phyloP scores from a whole-genome alignment of 2,113 vertebrate species.

The Centropus bengalensis region DNA sequence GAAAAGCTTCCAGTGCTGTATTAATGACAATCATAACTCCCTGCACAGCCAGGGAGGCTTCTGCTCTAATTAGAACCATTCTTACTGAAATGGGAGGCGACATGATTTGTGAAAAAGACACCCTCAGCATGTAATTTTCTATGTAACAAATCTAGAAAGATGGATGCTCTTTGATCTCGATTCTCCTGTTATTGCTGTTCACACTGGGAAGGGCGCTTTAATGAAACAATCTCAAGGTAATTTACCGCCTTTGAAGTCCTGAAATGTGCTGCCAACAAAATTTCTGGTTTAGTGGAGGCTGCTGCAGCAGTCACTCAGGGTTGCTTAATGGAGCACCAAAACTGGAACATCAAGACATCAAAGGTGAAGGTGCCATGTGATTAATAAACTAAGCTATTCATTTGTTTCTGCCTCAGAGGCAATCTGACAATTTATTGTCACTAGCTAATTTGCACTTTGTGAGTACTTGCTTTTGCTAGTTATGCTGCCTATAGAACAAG shows the following conservation, averaged over 20 bases:
- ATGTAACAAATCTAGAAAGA: conserved; percentile 72
- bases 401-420: conserved; percentile 75
- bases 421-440: conserved; percentile 76
- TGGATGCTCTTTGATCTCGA: conserved; percentile 77
- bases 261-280: conserved; percentile 80
- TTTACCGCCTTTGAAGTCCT: conserved; percentile 81
- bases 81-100: conserved; percentile 69
- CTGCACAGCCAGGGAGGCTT: conserved; percentile 51
- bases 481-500: conserved; percentile 52
- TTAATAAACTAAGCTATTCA: conserved; percentile 73
- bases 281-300: conserved; percentile 75
- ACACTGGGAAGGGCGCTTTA: conserved; percentile 76
- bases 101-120: conserved; percentile 70
- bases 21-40: conserved; percentile 73
- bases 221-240: conserved; percentile 78
- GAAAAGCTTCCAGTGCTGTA: conserved; percentile 44
- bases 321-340: conserved; percentile 75
- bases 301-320: conserved; percentile 72
- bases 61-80: conserved; percentile 73
- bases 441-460: conserved; percentile 78
- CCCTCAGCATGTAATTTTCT: conserved; percentile 68
- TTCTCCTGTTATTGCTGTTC: conserved; percentile 70
- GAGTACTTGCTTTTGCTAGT: conserved; percentile 70
- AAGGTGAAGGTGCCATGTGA: conserved; percentile 78
- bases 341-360: conserved; percentile 84